Evolutionary conservation across 2,888 invertebrate genomes (phyloP).

Genomic region (Cephus sareptanus): DNA sequence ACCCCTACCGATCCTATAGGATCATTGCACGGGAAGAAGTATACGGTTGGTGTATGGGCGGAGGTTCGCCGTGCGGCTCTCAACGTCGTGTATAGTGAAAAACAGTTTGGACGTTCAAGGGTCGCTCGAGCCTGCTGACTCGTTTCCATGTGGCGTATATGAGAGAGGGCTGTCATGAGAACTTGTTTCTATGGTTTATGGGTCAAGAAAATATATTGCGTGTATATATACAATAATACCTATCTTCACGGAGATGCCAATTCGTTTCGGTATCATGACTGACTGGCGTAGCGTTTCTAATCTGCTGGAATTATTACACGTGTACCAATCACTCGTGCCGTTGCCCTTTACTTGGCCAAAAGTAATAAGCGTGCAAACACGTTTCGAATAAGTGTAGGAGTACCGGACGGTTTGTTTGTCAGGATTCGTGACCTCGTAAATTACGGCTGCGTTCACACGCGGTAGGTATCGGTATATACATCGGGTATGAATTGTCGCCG

Average conservation of each 20-base stretch:
- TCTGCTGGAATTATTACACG: neutral
- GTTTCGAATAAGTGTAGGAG: neutral
- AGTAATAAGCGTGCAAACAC: neutral
- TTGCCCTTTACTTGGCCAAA: neutral
- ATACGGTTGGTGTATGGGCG: neutral
- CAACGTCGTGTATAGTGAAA: slow-evolving; percentile 17
- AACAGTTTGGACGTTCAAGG: slow-evolving; percentile 22
- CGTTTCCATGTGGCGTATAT: slow-evolving; percentile 10
- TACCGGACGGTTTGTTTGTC: neutral
- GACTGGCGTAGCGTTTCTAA: neutral
- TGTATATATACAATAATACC: slow-evolving; percentile 30
- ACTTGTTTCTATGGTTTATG: slow-evolving; percentile 56
- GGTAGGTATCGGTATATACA: neutral
- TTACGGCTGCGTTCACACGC: neutral
- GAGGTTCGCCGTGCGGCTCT: neutral
- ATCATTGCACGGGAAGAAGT: neutral
- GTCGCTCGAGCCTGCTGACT: slow-evolving; percentile 16
- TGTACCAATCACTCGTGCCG: neutral
- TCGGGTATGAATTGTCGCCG: neutral
- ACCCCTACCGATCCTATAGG: neutral
- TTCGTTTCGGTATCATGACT: neutral
- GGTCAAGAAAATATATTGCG: slow-evolving; percentile 39
- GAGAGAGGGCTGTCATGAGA: slow-evolving; percentile 39
- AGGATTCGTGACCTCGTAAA: neutral
- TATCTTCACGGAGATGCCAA: slow-evolving; percentile 17